phyloP scores from a whole-genome alignment of 2,113 vertebrate species.

The Gallinago paraguaiae region DNA sequence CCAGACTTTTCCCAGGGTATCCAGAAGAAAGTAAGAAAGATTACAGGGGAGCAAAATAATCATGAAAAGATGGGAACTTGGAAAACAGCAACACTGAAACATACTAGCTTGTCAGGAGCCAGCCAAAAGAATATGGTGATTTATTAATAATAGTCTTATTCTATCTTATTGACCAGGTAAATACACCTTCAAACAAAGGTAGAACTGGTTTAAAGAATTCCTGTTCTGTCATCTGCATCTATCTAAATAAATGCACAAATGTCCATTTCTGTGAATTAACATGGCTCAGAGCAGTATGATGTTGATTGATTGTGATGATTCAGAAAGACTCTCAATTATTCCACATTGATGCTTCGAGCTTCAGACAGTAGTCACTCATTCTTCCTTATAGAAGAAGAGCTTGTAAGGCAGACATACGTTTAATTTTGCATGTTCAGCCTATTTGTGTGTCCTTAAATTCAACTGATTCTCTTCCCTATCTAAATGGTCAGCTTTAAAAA shows the following conservation, averaged over 20 bases:
- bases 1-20: slow-evolving; percentile 37
- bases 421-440: neutral
- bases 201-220: neutral
- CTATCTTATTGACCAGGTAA: neutral
- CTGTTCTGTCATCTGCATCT: neutral
- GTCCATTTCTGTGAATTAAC: neutral
- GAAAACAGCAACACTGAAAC: neutral
- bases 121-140: neutral
- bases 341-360: neutral
- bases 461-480: neutral
- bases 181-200: neutral
- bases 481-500: neutral
- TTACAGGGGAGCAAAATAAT: neutral
- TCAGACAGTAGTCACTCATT: neutral
- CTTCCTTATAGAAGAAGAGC: neutral
- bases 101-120: neutral
- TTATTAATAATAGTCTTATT: neutral
- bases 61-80: neutral
- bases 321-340: neutral
- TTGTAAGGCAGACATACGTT: neutral
- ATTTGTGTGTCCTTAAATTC: neutral
- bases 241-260: neutral
- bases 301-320: neutral
- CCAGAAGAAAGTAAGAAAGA: neutral
- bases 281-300: neutral